Percentiles rank a stretch among this genome's conserved stretches.
These are phyloP conservation scores for Noctua pronuba DNA, from an alignment of 2,888 invertebrate genomes.

Conservation along the genomic window DNA sequence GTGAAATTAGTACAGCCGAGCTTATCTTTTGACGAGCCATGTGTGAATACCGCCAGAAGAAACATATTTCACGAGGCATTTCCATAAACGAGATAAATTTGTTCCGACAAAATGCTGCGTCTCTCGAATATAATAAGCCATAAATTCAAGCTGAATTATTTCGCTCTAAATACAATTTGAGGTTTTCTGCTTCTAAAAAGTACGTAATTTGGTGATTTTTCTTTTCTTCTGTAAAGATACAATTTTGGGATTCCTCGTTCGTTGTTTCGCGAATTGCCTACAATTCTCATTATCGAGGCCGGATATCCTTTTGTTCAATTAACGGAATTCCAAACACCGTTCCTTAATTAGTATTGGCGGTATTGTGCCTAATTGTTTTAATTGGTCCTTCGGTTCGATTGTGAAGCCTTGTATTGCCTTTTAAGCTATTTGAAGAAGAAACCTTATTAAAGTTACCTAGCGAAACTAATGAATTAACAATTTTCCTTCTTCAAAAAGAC, in stretches of 20 bases:
- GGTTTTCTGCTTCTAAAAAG: slow-evolving; percentile 22
- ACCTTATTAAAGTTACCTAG: slow-evolving; percentile 11
- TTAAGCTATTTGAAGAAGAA: slow-evolving; percentile 18
- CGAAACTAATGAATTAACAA: slow-evolving; percentile 11
- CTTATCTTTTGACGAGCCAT: slow-evolving; percentile 66
- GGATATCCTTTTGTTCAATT: slow-evolving; percentile 58
- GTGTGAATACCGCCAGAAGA: slow-evolving; percentile 61
- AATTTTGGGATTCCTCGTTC: slow-evolving; percentile 23
- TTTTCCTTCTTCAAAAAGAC: background rate
- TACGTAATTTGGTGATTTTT: slow-evolving; percentile 37
- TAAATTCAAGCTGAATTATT: slow-evolving; percentile 58
- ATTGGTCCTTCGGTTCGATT: slow-evolving; percentile 45
- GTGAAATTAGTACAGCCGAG: slow-evolving; percentile 56
- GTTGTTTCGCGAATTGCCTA: slow-evolving; percentile 42
- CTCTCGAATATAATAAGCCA: slow-evolving; percentile 47
- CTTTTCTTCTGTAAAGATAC: slow-evolving; percentile 32
- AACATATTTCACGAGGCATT: slow-evolving; percentile 59
- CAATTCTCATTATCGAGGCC: slow-evolving; percentile 41
- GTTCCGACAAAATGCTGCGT: slow-evolving; percentile 47
- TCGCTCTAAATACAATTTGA: slow-evolving; percentile 28
- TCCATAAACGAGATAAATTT: slow-evolving; percentile 51
- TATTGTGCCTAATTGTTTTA: slow-evolving; percentile 49
- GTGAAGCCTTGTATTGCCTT: slow-evolving; percentile 17
- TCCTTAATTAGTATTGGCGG: slow-evolving; percentile 49
- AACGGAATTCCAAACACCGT: slow-evolving; percentile 48